Percentiles rank a stretch among this genome's conserved stretches.
phyloP scores from a whole-genome alignment of 1,140 invertebrate genomes.

The Asobara japonica region DNA sequence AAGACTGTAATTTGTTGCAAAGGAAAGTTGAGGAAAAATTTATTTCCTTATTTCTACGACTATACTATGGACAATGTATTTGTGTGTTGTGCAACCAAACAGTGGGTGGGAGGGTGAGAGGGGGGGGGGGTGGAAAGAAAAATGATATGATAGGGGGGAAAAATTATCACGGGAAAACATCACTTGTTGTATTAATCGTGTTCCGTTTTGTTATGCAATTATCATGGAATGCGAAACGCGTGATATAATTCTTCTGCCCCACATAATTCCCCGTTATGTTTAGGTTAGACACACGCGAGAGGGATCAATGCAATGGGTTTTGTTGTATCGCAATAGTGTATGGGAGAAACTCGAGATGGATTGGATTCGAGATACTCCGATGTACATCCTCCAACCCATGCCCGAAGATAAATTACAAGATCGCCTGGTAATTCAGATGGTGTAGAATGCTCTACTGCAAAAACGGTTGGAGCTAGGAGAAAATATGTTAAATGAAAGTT shows the following conservation, averaged over 20 bases:
- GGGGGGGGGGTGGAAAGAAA: background rate
- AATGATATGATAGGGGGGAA: background rate
- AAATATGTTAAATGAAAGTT: no score
- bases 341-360: no score
- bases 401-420: no score
- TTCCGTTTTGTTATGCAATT: slow-evolving; percentile 29
- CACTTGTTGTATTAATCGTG: slow-evolving; percentile 19
- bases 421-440: no score
- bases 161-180: slow-evolving; percentile 23
- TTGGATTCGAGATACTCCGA: no score
- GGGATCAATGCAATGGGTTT: background rate
- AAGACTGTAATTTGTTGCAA: background rate
- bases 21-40: background rate
- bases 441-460: no score
- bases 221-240: slow-evolving; percentile 17
- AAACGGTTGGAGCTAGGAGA: no score
- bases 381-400: no score
- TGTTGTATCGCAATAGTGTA: no score
- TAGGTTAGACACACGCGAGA: slow-evolving; percentile 12
- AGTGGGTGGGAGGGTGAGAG: background rate
- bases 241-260: slow-evolving; percentile 29
- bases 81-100: background rate
- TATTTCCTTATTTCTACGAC: background rate
- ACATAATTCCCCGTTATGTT: slow-evolving; percentile 29
- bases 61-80: background rate